These are phyloP conservation scores for Neotoma lepida DNA, from an alignment of 2,113 vertebrate species.

Conservation along the genomic window DNA sequence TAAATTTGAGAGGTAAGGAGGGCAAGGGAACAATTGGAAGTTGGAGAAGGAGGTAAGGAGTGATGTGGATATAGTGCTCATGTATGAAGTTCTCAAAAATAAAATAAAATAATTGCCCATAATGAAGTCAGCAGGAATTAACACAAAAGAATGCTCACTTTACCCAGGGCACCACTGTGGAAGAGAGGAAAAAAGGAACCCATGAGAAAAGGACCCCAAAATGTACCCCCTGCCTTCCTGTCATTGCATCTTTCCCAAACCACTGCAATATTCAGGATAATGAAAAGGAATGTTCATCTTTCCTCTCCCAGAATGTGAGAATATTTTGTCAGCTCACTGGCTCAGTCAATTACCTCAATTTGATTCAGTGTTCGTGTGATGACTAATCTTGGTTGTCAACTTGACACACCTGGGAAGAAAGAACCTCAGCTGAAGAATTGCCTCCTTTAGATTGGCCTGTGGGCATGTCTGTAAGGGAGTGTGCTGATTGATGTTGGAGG, in stretches of 20 bases:
- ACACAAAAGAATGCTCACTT: neutral
- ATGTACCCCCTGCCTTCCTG: neutral
- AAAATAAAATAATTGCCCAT: neutral
- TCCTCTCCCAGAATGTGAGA: neutral
- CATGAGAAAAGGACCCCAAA: neutral
- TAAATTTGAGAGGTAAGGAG: neutral
- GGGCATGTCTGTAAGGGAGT: neutral
- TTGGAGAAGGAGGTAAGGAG: neutral
- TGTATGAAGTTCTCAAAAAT: neutral
- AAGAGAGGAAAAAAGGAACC: neutral
- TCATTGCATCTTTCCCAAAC: neutral
- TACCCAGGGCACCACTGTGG: neutral
- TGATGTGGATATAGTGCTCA: neutral
- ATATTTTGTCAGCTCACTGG: neutral
- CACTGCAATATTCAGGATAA: neutral
- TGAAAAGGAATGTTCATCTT: neutral
- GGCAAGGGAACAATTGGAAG: neutral
- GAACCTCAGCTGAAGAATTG: neutral
- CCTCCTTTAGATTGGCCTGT: neutral
- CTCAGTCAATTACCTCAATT: slow-evolving; percentile 10
- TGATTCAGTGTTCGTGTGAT: neutral
- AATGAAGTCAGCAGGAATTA: neutral
- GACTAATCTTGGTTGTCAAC: neutral
- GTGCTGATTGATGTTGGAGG: neutral
- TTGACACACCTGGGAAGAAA: neutral